These are phyloP conservation scores for Leuctra nigra DNA, from an alignment of 2,888 invertebrate genomes.

Conservation along the genomic window DNA sequence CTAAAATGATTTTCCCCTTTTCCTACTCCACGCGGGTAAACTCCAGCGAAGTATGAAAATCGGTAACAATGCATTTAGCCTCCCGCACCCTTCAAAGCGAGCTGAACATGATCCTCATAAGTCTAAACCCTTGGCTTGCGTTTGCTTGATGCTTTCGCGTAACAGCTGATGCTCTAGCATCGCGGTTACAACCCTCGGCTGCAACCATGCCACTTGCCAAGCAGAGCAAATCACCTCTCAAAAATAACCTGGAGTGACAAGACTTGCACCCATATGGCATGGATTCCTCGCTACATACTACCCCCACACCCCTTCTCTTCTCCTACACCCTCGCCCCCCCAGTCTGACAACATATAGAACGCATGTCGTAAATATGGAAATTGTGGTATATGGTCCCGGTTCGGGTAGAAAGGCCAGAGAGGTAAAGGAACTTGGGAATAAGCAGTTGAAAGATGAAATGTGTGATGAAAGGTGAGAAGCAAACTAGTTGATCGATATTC, in stretches of 20 bases:
- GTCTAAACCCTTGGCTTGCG: too few relatives aligned
- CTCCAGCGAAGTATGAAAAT: too few relatives aligned
- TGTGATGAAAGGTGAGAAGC: neutral
- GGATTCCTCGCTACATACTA: neutral
- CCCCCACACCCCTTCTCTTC: neutral
- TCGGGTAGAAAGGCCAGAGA: neutral
- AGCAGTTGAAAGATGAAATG: neutral
- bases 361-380: neutral
- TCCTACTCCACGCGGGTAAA: too few relatives aligned
- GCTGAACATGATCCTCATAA: too few relatives aligned
- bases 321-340: neutral
- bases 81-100: too few relatives aligned
- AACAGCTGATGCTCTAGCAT: constrained; percentile 4
- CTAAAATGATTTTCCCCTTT: too few relatives aligned
- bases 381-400: neutral
- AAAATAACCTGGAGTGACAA: constrained; percentile 1
- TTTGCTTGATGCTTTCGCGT: too few relatives aligned
- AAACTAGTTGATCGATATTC: neutral
- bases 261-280: constrained; percentile 1
- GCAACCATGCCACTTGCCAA: neutral
- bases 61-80: too few relatives aligned
- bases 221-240: constrained; percentile 9
- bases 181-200: neutral
- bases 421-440: neutral
- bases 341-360: too few relatives aligned